A percentile compares a stretch with the other conserved stretches of the same genome.
Evolutionary conservation across 2,888 invertebrate species (phyloP).

Genomic region (Harpagoxenus sublaevis): DNA sequence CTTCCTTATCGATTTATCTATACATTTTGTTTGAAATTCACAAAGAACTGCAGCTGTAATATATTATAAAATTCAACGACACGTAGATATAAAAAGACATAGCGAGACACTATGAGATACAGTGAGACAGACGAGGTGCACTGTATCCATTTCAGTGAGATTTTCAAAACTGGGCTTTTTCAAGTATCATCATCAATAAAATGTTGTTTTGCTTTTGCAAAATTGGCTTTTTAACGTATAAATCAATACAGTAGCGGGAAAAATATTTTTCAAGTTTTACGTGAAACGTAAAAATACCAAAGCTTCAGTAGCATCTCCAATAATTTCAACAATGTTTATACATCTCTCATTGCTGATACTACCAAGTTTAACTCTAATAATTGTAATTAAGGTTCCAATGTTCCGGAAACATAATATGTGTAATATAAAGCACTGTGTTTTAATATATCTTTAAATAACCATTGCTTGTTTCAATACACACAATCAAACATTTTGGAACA

Average conservation of each 20-base stretch:
- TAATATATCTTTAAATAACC: slow-evolving; percentile 19
- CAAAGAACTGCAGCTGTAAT: neutral
- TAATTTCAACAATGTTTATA: neutral
- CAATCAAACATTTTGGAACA: slow-evolving; percentile 15
- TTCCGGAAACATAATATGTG: neutral
- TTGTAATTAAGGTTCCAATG: neutral
- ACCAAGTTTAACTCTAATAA: neutral
- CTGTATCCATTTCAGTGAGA: slow-evolving; percentile 16
- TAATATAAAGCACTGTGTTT: slow-evolving; percentile 14
- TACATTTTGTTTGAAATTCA: neutral
- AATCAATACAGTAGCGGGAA: neutral
- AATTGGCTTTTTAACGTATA: slow-evolving; percentile 27
- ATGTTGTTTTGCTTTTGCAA: neutral
- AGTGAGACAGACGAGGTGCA: neutral
- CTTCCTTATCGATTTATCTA: no score
- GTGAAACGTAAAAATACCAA: neutral
- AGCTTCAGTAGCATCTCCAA: neutral
- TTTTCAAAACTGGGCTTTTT: neutral
- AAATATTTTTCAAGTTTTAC: slow-evolving; percentile 15
- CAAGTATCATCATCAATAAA: slow-evolving; percentile 29
- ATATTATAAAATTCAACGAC: neutral
- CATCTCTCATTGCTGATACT: neutral
- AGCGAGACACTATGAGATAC: neutral
- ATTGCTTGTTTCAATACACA: neutral
- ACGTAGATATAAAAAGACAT: slow-evolving; percentile 5